A percentile compares a stretch with the other conserved stretches of the same genome.
These are phyloP conservation scores for Tokudaia muenninki DNA, from an alignment of 2,797 vertebrate genomes.

Conservation along the genomic window DNA sequence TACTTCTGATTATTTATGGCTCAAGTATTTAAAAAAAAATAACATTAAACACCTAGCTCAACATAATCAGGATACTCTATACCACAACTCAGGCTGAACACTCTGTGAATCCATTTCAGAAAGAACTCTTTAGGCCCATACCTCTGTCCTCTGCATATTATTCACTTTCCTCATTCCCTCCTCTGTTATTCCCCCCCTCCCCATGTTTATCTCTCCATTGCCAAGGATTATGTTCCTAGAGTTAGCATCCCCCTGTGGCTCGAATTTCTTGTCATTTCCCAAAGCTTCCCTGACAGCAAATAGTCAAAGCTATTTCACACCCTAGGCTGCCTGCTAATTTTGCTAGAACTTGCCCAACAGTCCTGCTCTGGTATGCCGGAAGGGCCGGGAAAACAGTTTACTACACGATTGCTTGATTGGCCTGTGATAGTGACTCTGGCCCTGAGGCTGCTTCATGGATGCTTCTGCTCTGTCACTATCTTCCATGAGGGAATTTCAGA, in stretches of 20 bases:
- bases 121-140: background rate
- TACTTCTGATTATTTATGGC: conserved; percentile 10
- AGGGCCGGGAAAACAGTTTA: background rate
- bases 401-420: background rate
- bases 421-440: background rate
- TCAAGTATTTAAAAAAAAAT: conserved; percentile 47
- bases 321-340: background rate
- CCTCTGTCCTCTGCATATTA: background rate
- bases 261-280: conserved; percentile 15
- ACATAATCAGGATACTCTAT: background rate
- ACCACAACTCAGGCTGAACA: background rate
- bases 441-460: background rate
- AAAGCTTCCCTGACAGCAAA: background rate
- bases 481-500: conserved; percentile 39
- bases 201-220: background rate
- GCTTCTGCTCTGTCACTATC: background rate
- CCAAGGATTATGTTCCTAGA: background rate
- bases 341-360: background rate
- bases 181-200: fast-evolving
- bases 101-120: background rate
- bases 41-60: background rate
- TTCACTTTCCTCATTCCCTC: too few relatives aligned
- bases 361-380: background rate
- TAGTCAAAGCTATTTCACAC: too few relatives aligned
- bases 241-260: background rate